Conservation (phyloP, 2,888 invertebrate species). For the Camptogramma bilineatum region DNA sequence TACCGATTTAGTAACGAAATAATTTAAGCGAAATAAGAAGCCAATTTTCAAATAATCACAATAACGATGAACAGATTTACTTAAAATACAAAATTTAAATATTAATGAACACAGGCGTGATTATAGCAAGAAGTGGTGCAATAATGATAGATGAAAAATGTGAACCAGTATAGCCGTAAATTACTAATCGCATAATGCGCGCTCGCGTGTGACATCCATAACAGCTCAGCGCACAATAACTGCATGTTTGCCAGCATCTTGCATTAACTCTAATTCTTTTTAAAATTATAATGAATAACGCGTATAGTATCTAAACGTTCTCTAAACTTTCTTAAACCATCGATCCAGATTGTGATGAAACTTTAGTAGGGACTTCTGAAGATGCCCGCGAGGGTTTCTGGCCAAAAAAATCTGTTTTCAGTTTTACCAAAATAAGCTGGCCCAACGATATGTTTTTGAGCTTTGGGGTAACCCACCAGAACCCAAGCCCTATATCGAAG, state of each 20-base stretch:
- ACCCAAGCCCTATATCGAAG: neutral
- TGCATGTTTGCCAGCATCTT: neutral
- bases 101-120: neutral
- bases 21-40: no score
- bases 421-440: no score
- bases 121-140: neutral
- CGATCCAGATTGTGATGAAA: no score
- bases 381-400: no score
- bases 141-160: neutral
- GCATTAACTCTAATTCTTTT: neutral
- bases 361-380: no score
- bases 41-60: no score
- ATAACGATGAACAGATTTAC: neutral
- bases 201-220: slow-evolving; percentile 17
- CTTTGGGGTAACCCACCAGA: no score
- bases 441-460: no score
- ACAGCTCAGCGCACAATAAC: neutral
- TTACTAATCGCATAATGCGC: slow-evolving; percentile 14
- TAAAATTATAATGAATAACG: neutral
- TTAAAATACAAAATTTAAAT: neutral
- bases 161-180: neutral
- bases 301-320: no score
- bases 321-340: no score
- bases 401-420: no score
- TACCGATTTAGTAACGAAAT: no score